Base-by-base conservation (phyloP, 2,888 invertebrate species). In the Nasonia oneida region DNA sequence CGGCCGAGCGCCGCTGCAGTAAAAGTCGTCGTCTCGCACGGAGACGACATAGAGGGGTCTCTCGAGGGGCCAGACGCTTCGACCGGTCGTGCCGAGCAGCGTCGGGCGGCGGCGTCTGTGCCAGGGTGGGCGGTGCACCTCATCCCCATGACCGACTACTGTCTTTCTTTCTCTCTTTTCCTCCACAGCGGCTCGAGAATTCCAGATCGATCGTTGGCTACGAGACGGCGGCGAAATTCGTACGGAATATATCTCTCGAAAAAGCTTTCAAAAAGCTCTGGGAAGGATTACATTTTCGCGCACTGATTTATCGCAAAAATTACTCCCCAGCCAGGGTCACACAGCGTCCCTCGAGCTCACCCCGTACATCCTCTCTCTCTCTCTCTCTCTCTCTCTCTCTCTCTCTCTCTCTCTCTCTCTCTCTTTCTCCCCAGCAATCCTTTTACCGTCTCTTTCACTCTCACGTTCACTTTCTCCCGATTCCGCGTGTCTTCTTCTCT, bases 381-480 rank as follows among this genome's bases (percentile, higher is more conserved):
- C 77, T 39, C 83, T 83, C 81, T 85, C 83, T 50, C 50, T 47
- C 73, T 83, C 81, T 84, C 73, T 84, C 53, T 77, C 77, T 39
- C 83, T 83, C 81, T 84, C 73, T 84, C 53, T 77, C 77, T 39
- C 83, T 83, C 81, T 85, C 50, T 47, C 57, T 29, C 29, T 61
- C 61, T 64, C 57, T 70, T 33, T 79, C 53, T 53, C 73, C 78
- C 73, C 71, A 37, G 67, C 42, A 23, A 53, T 71, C 42, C 23
- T 76, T 61, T 42, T 70, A 4, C 67, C 39, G 47, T 81, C 81
- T 84, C 77, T 84, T 64, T 77, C 77, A 53, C 83, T 83, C 81
- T 85, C 84, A 61, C 79, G 78, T 84, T 86, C 85, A 81, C 79
- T 86, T 80, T 78, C 85, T 80, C 70, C 70, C 23, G 3, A 71